A percentile compares a stretch with the other conserved stretches of the same genome.
Evolutionary conservation across 2,113 vertebrate genomes (phyloP).

Genomic region (Tetraodon nigroviridis): DNA sequence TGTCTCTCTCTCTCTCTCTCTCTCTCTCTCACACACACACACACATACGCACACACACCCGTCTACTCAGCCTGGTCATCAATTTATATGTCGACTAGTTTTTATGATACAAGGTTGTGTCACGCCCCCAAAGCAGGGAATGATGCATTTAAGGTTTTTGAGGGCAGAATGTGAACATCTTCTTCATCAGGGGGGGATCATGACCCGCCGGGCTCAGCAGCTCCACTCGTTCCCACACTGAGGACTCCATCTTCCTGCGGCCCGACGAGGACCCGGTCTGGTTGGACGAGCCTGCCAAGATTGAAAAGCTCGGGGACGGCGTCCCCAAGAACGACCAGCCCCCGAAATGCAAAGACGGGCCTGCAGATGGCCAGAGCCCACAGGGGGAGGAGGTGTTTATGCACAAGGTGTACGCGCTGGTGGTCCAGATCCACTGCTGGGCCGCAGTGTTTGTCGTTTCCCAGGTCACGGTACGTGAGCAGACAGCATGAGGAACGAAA

Average conservation of each 20-base stretch:
- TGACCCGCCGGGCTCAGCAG: conserved; percentile 69
- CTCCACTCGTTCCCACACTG: conserved; percentile 66
- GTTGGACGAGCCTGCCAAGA: conserved; percentile 59
- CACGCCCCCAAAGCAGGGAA: background rate
- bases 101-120: background rate
- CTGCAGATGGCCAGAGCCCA: conserved; percentile 14
- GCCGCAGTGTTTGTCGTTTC: conserved; percentile 80
- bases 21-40: no score
- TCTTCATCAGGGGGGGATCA: conserved; percentile 57
- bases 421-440: conserved; percentile 76
- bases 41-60: conserved; percentile 18
- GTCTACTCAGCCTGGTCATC: conserved; percentile 15
- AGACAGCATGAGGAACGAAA: conserved; percentile 11
- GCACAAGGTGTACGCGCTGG: conserved; percentile 62
- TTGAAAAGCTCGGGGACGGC: conserved; percentile 43
- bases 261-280: conserved; percentile 67
- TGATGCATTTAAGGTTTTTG: no score
- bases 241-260: conserved; percentile 67
- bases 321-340: conserved; percentile 36
- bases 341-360: conserved; percentile 37
- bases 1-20: no score
- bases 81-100: background rate
- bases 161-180: background rate
- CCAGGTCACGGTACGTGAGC: conserved; percentile 82
- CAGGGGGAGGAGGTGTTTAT: conserved; percentile 50